A percentile compares a stretch with the other conserved stretches of the same genome.
These are phyloP conservation scores for Theocolax elegans DNA, from an alignment of 1,140 invertebrate species.

Conservation along the genomic window DNA sequence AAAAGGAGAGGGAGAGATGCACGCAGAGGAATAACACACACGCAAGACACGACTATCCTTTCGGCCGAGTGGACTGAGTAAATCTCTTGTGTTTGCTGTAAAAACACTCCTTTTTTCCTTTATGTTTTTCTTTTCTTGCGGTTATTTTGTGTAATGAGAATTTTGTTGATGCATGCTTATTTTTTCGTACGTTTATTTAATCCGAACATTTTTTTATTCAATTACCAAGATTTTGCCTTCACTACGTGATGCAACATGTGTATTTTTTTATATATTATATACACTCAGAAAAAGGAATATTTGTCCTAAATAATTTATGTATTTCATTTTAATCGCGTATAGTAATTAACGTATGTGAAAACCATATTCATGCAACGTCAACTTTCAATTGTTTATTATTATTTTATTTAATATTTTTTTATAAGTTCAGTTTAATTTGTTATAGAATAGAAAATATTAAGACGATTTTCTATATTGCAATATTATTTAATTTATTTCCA, in stretches of 20 bases:
- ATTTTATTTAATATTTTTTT: too few species aligned
- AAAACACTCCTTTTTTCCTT: conserved; percentile 25
- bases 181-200: neutral
- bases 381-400: too few species aligned
- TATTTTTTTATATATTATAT: too few species aligned
- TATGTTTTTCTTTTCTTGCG: neutral
- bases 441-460: too few species aligned
- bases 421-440: too few species aligned
- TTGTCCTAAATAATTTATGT: too few species aligned
- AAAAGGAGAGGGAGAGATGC: neutral
- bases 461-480: too few species aligned
- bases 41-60: neutral
- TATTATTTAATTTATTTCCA: too few species aligned
- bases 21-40: neutral
- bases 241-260: neutral
- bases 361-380: too few species aligned
- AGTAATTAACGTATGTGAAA: too few species aligned
- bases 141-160: neutral
- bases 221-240: neutral
- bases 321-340: too few species aligned
- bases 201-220: neutral
- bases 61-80: conserved; percentile 15
- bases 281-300: too few species aligned
- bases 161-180: neutral
- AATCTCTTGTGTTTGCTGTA: conserved; percentile 20